These are phyloP conservation scores for Drosophila tristis DNA, from an alignment of 1,140 invertebrate species.

Conservation along the genomic window DNA sequence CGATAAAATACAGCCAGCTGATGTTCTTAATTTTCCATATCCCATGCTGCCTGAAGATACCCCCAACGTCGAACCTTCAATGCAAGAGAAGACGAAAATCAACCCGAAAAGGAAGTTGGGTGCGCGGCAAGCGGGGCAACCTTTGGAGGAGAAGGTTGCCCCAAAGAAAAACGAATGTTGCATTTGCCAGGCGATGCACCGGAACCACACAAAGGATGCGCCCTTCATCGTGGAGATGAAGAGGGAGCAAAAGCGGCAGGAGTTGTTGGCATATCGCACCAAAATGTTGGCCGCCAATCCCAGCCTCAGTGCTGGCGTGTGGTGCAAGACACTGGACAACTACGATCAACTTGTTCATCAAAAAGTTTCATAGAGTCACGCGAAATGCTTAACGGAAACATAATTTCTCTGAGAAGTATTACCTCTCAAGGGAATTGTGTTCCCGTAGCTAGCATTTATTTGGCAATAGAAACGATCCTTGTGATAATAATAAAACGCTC, in stretches of 20 bases:
- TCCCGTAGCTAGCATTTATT: no score
- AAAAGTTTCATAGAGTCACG: background rate
- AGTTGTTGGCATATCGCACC: conserved; percentile 44
- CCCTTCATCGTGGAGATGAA: conserved; percentile 45
- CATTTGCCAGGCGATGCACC: conserved; percentile 29
- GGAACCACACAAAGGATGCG: conserved; percentile 10
- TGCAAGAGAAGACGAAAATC: no score
- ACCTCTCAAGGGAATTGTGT: no score
- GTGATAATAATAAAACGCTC: no score
- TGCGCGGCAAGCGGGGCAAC: background rate
- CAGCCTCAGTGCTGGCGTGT: no score
- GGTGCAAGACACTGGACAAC: no score
- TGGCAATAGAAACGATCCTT: no score
- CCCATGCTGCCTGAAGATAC: no score
- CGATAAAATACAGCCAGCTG: no score
- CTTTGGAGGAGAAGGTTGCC: background rate
- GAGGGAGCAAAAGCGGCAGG: conserved; percentile 32
- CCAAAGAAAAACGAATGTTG: conserved; percentile 11
- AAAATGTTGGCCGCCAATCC: background rate
- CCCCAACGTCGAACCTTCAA: no score
- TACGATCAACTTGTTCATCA: conserved; percentile 4
- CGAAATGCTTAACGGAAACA: background rate
- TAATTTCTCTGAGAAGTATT: no score
- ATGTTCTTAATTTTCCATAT: no score
- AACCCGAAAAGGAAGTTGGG: background rate